Percentiles rank a stretch among this genome's conserved stretches.
Evolutionary conservation across 2,113 vertebrate species (phyloP).

Genomic region (Clarias batrachus): DNA sequence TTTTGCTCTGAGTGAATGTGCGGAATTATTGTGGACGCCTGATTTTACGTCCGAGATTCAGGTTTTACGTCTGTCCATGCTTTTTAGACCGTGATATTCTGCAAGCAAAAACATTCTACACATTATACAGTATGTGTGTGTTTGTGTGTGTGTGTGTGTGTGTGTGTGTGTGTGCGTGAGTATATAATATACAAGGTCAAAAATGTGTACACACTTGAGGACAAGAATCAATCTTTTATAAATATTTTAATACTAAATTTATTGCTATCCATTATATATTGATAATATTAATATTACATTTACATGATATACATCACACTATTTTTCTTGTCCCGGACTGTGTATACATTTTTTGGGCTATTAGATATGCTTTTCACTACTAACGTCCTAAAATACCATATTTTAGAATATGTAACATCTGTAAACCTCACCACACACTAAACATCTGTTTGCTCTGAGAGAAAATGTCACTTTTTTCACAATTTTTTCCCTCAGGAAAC

Average conservation of each 20-base stretch:
- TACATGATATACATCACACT: too few relatives aligned
- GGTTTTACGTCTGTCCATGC: neutral
- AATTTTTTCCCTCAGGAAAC: neutral
- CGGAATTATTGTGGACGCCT: neutral
- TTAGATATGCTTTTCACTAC: neutral
- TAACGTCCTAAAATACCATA: neutral
- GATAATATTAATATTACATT: too few relatives aligned
- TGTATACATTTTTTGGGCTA: neutral
- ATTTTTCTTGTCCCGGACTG: too few relatives aligned
- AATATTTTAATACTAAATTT: too few relatives aligned
- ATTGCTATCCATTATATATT: too few relatives aligned
- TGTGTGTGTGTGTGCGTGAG: too few relatives aligned
- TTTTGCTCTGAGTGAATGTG: neutral
- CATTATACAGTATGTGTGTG: too few relatives aligned
- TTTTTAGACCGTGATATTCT: neutral
- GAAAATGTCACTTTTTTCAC: neutral
- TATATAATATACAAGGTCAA: too few relatives aligned
- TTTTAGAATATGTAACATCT: neutral
- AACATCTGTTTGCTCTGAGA: neutral
- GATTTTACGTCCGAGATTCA: neutral
- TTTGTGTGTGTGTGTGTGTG: too few relatives aligned
- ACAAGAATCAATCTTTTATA: too few relatives aligned
- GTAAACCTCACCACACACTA: neutral
- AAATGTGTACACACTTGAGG: too few relatives aligned
- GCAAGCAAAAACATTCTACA: neutral